phyloP scores from a whole-genome alignment of 2,888 invertebrate genomes.

The Eupithecia subfuscata region DNA sequence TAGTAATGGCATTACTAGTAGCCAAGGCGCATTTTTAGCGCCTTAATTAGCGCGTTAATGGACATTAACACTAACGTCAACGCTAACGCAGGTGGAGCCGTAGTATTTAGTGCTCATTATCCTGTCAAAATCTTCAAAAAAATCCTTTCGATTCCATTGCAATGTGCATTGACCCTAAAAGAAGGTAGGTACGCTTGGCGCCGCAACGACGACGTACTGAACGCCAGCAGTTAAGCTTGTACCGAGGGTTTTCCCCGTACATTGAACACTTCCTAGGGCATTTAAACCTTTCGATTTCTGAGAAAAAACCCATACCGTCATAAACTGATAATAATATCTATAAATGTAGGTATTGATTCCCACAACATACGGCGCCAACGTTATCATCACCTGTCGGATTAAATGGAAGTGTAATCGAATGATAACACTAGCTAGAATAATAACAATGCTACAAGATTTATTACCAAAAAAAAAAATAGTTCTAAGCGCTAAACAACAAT shows the following conservation, averaged over 20 bases:
- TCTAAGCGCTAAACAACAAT: not conserved
- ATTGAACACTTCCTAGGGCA: not conserved
- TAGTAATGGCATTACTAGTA: too few species aligned
- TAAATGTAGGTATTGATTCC: not conserved
- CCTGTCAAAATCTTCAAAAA: not conserved
- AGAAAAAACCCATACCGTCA: slow-evolving; percentile 13
- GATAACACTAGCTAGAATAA: slow-evolving; percentile 3
- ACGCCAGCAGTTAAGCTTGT: not conserved
- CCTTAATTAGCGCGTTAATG: too few species aligned
- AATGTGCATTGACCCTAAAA: too few species aligned
- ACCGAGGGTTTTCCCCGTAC: slow-evolving; percentile 12
- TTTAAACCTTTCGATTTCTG: not conserved
- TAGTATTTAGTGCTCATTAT: too few species aligned
- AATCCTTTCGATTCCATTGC: not conserved
- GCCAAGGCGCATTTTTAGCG: too few species aligned
- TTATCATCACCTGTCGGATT: slow-evolving; percentile 8
- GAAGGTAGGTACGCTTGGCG: not conserved
- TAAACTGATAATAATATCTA: not conserved
- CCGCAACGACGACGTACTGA: not conserved
- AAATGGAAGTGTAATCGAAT: slow-evolving; percentile 9
- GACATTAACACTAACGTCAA: too few species aligned
- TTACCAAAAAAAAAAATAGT: not conserved
- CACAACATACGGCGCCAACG: slow-evolving; percentile 6
- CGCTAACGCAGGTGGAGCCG: too few species aligned
- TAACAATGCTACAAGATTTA: not conserved